Evolutionary conservation across 2,797 vertebrate genomes (phyloP).

Genomic region (Macropodus opercularis): DNA sequence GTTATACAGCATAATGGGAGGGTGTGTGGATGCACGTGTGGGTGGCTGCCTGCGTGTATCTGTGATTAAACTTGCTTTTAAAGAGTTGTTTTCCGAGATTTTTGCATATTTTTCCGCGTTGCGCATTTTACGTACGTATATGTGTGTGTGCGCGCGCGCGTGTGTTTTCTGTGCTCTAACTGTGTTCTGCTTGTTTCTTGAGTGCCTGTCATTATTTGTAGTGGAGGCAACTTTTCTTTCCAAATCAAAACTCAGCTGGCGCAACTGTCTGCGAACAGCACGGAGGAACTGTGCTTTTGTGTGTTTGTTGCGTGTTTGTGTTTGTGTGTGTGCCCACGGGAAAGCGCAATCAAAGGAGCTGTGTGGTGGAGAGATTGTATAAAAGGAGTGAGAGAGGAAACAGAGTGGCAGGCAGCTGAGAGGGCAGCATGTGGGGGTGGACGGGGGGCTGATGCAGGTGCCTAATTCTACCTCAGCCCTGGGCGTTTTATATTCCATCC

Average conservation of each 20-base stretch:
- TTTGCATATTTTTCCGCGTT: constrained; percentile 49
- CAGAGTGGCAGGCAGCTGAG: constrained; percentile 75
- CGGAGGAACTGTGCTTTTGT: constrained; percentile 43
- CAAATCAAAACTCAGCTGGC: constrained; percentile 71
- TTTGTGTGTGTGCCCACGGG: constrained; percentile 46
- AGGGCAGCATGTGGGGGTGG: constrained; percentile 70
- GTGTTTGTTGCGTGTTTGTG: constrained; percentile 23
- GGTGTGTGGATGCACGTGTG: constrained; percentile 59
- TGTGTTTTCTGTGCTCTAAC: constrained; percentile 45
- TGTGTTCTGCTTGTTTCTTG: constrained; percentile 43
- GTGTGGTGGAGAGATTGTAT: constrained; percentile 65
- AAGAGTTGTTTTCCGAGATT: constrained; percentile 25
- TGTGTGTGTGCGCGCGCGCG: constrained; percentile 14
- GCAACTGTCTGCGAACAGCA: constrained; percentile 51
- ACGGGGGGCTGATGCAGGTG: constrained; percentile 72
- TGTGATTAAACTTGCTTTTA: constrained; percentile 58
- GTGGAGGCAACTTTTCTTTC: constrained; percentile 66
- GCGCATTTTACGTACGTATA: constrained; percentile 27
- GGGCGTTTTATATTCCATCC: constrained; percentile 61
- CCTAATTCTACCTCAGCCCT: constrained; percentile 68
- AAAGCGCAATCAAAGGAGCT: constrained; percentile 70
- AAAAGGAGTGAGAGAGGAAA: constrained; percentile 63
- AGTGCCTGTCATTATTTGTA: constrained; percentile 70
- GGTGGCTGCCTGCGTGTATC: constrained; percentile 54
- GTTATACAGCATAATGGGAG: constrained; percentile 62